Conservation (phyloP, 2,888 invertebrate genomes). For the Anagyrus pseudococci region DNA sequence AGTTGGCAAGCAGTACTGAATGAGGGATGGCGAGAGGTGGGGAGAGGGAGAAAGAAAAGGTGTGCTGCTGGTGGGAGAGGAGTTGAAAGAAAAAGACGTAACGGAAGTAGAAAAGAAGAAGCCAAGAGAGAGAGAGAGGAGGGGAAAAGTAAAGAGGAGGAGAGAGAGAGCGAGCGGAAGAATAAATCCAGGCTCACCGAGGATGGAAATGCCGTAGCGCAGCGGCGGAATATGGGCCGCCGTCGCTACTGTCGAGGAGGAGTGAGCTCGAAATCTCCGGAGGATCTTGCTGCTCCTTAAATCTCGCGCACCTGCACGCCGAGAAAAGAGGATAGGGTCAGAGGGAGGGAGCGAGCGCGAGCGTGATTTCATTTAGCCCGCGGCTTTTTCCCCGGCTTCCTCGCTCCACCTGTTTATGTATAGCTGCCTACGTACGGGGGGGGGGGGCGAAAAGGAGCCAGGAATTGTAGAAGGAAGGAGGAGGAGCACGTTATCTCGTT, state of each 20-base stretch:
- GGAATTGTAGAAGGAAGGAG: conserved; percentile 9
- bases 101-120: not conserved
- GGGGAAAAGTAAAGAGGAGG: not conserved
- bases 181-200: not conserved
- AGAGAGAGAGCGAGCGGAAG: not conserved
- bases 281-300: not conserved
- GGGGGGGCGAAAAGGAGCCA: not conserved
- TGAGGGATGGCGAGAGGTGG: too few species aligned
- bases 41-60: too few species aligned
- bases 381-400: not conserved
- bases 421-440: too few species aligned
- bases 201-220: not conserved
- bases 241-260: not conserved
- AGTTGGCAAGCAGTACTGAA: too few species aligned
- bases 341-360: conserved; percentile 8
- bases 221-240: too few species aligned
- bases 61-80: too few species aligned
- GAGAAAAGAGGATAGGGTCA: not conserved
- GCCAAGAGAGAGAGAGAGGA: not conserved
- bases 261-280: too few species aligned
- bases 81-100: too few species aligned
- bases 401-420: conserved; percentile 29
- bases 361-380: conserved; percentile 32
- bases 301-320: conserved; percentile 6
- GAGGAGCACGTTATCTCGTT: conserved; percentile 11